These are phyloP conservation scores for Zygaena filipendulae DNA, from an alignment of 2,888 invertebrate genomes.

Conservation along the genomic window DNA sequence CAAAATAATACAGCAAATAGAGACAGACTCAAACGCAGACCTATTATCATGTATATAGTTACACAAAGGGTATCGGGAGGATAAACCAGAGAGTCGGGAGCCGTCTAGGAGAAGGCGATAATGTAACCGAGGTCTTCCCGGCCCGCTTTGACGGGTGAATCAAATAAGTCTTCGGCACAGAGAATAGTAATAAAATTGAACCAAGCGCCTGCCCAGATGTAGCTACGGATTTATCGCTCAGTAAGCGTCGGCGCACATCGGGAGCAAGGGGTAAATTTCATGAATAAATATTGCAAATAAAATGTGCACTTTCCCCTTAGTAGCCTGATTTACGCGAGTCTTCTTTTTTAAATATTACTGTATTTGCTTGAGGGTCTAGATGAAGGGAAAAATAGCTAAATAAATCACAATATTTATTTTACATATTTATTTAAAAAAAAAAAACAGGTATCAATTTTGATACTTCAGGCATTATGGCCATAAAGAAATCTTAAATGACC, in stretches of 20 bases:
- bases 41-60: neutral
- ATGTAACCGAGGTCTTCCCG: constrained; percentile 37
- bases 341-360: too few relatives aligned
- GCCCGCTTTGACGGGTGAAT: constrained; percentile 62
- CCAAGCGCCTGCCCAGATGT: constrained; percentile 60
- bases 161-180: constrained; percentile 55
- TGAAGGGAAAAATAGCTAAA: too few relatives aligned
- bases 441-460: too few relatives aligned
- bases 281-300: neutral
- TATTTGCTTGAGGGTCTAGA: constrained; percentile 20
- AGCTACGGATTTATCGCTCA: constrained; percentile 60
- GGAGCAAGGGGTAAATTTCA: too few relatives aligned
- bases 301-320: constrained; percentile 7
- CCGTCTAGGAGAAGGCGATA: constrained; percentile 41
- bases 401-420: too few relatives aligned
- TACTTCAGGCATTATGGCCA: constrained; percentile 22
- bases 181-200: constrained; percentile 68
- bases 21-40: too few relatives aligned
- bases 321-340: too few relatives aligned
- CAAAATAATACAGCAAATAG: too few relatives aligned
- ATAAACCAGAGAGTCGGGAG: too few relatives aligned
- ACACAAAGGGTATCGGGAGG: constrained; percentile 12
- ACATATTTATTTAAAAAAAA: too few relatives aligned
- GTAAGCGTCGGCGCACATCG: constrained; percentile 25
- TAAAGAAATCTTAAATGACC: constrained; percentile 20